A percentile compares a stretch with the other conserved stretches of the same genome.
These are phyloP conservation scores for Emys orbicularis DNA, from an alignment of 2,797 vertebrate species.

Conservation along the genomic window DNA sequence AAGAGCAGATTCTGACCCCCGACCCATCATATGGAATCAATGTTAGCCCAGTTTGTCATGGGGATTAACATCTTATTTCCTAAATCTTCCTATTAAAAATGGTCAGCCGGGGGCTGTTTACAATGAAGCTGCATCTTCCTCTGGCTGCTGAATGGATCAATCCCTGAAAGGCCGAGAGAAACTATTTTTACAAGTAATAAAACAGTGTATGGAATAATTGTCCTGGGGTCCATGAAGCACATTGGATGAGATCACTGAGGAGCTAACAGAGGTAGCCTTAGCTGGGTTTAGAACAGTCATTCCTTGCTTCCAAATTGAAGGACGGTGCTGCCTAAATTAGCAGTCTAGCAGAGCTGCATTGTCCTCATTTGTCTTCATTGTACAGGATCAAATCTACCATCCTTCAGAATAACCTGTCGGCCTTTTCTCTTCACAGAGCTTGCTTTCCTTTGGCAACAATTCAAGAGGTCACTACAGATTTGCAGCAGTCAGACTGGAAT, in stretches of 20 bases:
- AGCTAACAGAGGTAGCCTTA: background rate
- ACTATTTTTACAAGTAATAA: background rate
- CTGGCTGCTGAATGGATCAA: background rate
- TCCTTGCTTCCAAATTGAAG: background rate
- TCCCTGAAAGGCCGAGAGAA: background rate
- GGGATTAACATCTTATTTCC: constrained; percentile 30
- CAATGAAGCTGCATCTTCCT: background rate
- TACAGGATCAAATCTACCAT: background rate
- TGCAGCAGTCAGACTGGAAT: background rate
- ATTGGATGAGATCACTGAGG: background rate
- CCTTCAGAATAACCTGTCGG: background rate
- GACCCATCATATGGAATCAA: background rate
- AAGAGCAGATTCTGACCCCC: background rate
- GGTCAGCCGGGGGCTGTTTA: too few species aligned
- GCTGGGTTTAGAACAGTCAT: background rate
- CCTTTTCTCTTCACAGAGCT: background rate
- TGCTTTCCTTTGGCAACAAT: background rate
- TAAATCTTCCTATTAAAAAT: constrained; percentile 4
- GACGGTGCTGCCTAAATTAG: background rate
- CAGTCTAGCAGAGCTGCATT: background rate
- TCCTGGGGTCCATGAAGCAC: background rate
- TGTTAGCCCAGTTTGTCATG: constrained; percentile 42
- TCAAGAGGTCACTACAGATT: background rate
- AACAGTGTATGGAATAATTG: background rate
- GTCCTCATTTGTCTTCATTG: background rate